Evolutionary conservation across 2,888 invertebrate genomes (phyloP), one percentile per base, ranked within the genome.

Genomic region (Andrena bucephala): DNA sequence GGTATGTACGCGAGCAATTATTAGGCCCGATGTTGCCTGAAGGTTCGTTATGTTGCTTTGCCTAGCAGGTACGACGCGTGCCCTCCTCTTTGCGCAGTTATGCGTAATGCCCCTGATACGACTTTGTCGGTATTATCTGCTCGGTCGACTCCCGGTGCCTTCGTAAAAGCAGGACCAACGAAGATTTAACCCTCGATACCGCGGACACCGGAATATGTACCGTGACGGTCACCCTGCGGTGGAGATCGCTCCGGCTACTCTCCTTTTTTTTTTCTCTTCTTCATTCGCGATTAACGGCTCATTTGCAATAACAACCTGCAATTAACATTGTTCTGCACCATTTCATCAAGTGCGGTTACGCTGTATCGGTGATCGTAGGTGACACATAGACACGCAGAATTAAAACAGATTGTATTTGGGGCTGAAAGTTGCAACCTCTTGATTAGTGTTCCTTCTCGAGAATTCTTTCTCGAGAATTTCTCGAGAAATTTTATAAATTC

Each of bases 1-100:
- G 3, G 13, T 89, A 91, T 90, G 90, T 90, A 88, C 85, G 87
- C 85, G 87, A 59, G 87, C 91, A 91, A 92, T 92, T 92, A 92
- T 92, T 90, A 90, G 87, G 78, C 80, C 85, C 88, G 90, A 89
- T 89, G 87, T 87, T 89, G 89, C 91, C 91, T 77, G 81, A 79
- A 70, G 83, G 75, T 90, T 91, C 89, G 87, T 90, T 91, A 90
- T 59, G 83, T 57, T 77, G 85, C 79, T 75, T 78, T 73, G 85
- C 68, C 77, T 83, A 87, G 63, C 75, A 63, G 83, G 81, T 72
- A 77, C 60, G 8, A 24, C 60, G 16, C 48, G 57, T n/a, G 20
- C 13, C 20, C 60, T 52, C 50, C 62, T 50, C 60, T 5, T 27
- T 29, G 20, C 60, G 42, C 57, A 59, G 48, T 33, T 62, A 80